Evolutionary conservation across 2,888 invertebrate species (phyloP), one percentile per base, ranked within the genome.

Genomic region (Acronicta leporina): DNA sequence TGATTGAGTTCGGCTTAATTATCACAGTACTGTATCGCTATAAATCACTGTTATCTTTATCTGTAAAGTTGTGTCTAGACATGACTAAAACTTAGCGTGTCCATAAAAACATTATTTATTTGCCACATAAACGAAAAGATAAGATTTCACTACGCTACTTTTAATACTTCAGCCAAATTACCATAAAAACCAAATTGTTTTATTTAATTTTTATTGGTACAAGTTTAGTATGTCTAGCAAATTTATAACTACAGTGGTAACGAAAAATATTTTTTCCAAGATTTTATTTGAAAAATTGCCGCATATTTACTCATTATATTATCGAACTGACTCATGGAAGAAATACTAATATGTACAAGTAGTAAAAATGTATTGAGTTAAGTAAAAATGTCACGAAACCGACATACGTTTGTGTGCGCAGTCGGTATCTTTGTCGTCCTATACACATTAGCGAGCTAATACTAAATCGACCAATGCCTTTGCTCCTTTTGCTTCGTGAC

Each of bases 401-500:
- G 59, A 70, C 66, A 63, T 58, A 55, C 57, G 55, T 64, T 53
- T 67, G 64, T 63, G 60, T 33, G 13, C 33, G 11, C 15, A 53
- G 77, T 74, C 87, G 86, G 85, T 77, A 56, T 74, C 82, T 86
- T 84, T 87, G 80, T 78, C 77, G 63, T 79, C 81, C 76, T 79
- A 70, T 75, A 70, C 72, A 73, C 81, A 87, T 90, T 90, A 90
- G 86, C 87, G 77, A 76, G 77, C 65, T 78, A 66, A 84, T 77
- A 82, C 80, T 75, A 88, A 83, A 80, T 62, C 63, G 71, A 70
- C 68, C 68, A 71, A 84, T 82, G 76, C 77, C 67, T 70, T 72
- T 69, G 70, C 51, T 73, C 70, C 79, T 82, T 84, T 83, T 74
- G 70, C 69, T 73, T 85, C 90, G 91, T 90, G 88, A 89, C 83